Evolutionary conservation across 2,888 invertebrate species (phyloP), one percentile per base, ranked within the genome.

Genomic region (Drosophila acutilabella): DNA sequence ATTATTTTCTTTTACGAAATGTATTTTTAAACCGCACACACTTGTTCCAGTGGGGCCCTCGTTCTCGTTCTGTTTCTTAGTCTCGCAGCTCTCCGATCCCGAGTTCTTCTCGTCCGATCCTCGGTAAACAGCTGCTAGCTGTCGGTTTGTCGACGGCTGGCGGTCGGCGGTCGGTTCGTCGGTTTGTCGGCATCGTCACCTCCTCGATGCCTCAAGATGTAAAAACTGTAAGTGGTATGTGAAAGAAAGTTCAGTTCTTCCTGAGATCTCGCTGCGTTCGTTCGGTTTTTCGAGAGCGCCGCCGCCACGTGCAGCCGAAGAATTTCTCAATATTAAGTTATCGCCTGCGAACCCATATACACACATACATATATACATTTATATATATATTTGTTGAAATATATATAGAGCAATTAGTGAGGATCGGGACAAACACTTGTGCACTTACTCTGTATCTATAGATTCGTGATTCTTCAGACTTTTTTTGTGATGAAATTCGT

Each of bases 21-120:
- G 88, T 91, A 91, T 91, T 91, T 91, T 88, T 91, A 90, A 89
- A 86, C 84, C 73, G 79, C 83, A 80, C 91, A 91, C 90, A 91
- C 91, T 91, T 91, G 90, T 91, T 91, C 89, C 85, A 74, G 71
- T 71, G 67, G 71, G 66, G 66, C 57, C 42, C 59, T 5, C 67
- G 33, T 57, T 44, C 62, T 38, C 44, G 40, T 50, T 62, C 33
- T 54, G 26, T 1, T 0, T 10, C 16, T 30, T 2, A 8, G 30
- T 30, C 54, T 58, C 58, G 60, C 14, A 33, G 42, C 50, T 40
- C 30, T 41, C 40, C 36, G 36, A 36, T 11, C 59, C 52, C 42
- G 61, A 45, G 54, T 8, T 18, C 30, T 13, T 4, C 5, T 70
- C 79, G 45, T 18, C n/a, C 65, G 75, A 78, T 86, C 88, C 87